Percentiles rank a stretch among this genome's conserved stretches.
These are phyloP conservation scores for Trematocara unimaculatum DNA, from an alignment of 2,113 vertebrate genomes.

Conservation along the genomic window DNA sequence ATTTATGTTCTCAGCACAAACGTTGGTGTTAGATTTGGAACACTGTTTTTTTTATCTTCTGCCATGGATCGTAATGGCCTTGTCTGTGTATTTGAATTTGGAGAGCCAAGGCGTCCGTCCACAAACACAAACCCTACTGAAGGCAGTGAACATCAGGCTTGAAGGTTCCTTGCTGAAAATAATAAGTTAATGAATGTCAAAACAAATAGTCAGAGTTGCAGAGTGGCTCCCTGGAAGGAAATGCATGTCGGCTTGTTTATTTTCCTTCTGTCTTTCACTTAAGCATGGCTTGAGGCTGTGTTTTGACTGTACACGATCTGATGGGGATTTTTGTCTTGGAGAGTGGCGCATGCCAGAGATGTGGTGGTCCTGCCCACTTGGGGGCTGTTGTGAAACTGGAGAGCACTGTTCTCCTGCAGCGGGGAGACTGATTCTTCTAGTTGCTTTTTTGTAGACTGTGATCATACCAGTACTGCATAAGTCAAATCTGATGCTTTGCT, in stretches of 20 bases:
- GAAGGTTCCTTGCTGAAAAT: slow-evolving; percentile 18
- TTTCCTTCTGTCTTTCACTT: slow-evolving; percentile 35
- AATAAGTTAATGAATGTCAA: slow-evolving; percentile 59
- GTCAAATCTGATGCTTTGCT: neutral
- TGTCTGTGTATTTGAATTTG: slow-evolving; percentile 40
- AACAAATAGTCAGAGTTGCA: slow-evolving; percentile 54
- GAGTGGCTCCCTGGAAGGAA: slow-evolving; percentile 53
- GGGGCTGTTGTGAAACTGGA: slow-evolving; percentile 47
- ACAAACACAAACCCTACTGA: slow-evolving; percentile 2
- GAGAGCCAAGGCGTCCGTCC: slow-evolving; percentile 1
- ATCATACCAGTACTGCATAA: neutral
- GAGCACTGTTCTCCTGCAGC: neutral
- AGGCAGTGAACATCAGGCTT: neutral
- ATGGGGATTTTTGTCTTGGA: slow-evolving; percentile 7
- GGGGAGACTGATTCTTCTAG: neutral
- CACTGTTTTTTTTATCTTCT: slow-evolving; percentile 30
- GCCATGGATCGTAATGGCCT: neutral
- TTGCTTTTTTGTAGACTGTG: neutral
- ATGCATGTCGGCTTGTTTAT: slow-evolving; percentile 46
- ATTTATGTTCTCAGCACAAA: slow-evolving; percentile 8
- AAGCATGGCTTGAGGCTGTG: slow-evolving; percentile 30
- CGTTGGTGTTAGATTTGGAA: slow-evolving; percentile 39
- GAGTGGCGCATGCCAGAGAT: neutral
- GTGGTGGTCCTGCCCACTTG: slow-evolving; percentile 21
- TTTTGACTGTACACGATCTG: slow-evolving; percentile 40